phyloP scores from a whole-genome alignment of 2,797 vertebrate genomes.

The Botia almorhae region DNA sequence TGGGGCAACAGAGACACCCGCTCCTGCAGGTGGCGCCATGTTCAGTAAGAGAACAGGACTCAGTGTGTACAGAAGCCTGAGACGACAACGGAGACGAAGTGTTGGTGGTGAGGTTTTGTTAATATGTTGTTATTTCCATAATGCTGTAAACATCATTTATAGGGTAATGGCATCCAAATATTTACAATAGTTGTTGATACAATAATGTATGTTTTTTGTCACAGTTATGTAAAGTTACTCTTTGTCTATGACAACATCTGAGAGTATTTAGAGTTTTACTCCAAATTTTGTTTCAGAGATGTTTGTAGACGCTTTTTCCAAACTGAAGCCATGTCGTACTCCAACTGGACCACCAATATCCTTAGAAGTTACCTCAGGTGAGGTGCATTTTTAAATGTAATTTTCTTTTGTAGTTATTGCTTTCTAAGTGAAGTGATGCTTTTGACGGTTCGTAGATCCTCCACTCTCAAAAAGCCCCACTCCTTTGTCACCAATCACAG shows the following conservation, averaged over 20 bases:
- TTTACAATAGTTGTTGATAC: too few relatives aligned
- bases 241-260: not conserved
- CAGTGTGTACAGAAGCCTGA: slow-evolving; percentile 57
- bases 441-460: slow-evolving; percentile 33
- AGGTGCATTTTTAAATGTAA: not conserved
- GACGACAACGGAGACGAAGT: slow-evolving; percentile 56
- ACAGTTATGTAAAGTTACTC: too few relatives aligned
- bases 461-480: slow-evolving; percentile 44
- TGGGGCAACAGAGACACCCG: slow-evolving; percentile 13
- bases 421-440: not conserved
- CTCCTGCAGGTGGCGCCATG: slow-evolving; percentile 44
- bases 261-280: not conserved
- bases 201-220: too few relatives aligned
- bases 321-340: slow-evolving; percentile 64
- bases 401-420: not conserved
- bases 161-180: too few relatives aligned
- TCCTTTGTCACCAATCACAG: slow-evolving; percentile 45
- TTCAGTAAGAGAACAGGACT: slow-evolving; percentile 33
- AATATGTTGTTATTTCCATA: not conserved
- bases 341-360: slow-evolving; percentile 40
- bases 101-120: slow-evolving; percentile 63
- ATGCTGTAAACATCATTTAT: not conserved
- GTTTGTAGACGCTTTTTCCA: slow-evolving; percentile 71
- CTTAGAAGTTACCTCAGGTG: slow-evolving; percentile 48
- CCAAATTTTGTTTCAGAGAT: slow-evolving; percentile 61